Base-by-base conservation (phyloP, 2,888 invertebrate species). In the Tetramorium bicarinatum region DNA sequence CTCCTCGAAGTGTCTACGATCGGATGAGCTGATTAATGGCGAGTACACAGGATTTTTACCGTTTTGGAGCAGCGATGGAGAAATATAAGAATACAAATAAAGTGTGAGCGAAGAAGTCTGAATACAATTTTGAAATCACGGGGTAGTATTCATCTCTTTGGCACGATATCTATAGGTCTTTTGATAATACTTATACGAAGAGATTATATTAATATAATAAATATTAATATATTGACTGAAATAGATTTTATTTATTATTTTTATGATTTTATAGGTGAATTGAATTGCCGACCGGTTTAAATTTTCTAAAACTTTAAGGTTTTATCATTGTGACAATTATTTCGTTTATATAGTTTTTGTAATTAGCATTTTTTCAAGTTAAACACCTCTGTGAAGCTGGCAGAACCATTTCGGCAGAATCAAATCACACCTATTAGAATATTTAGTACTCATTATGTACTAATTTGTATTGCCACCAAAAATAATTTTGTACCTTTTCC, bases 11-110 rank as follows among this genome's bases (percentile, higher is more conserved):
- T 47, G 56, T 79, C 72, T 59, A 49, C 25, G 38, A 80, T 80
- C 38, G 38, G 47, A 61, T 72, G 59, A 80, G 25, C 44, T 79
- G 79, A 79, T 79, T 79, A 79, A 79, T 79, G 59, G 13, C 38
- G 47, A 1, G 79, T 47, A 71, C 54, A 59, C 47, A 47, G 21
- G 25, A 49, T 25, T 47, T 59, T 79, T 61, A 49, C 47, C 13
- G 44, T 71, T 44, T 59, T 21, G 13, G 38, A 52, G 34, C 47
- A 38, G 34, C 21, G 56, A 71, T 34, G 69, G 15, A n/a, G 76
- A 67, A 54, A 54, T 67, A 67, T 25, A n/a, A 25, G 15, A 52
- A 67, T 67, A 25, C 41, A 67, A 67, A 44, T 41, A 41, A 44
- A 18, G n/a, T 29, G 66, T 11, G n/a, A n/a, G 11, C 38, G 18